Conservation (phyloP, 2,113 vertebrate genomes). For the Phalacrocorax pelagicus region DNA sequence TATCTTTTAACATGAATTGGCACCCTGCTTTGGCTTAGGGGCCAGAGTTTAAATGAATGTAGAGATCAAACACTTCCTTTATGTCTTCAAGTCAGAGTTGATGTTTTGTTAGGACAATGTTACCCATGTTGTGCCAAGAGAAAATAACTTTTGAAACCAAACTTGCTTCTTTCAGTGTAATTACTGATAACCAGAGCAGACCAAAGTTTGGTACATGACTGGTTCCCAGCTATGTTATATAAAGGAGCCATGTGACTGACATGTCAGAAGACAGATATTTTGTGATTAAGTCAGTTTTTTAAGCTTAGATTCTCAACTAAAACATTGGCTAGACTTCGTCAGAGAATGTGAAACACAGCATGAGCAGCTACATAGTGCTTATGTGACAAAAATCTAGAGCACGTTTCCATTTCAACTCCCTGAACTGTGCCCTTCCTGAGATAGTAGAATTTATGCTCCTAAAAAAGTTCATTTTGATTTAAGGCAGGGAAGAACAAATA, state of each 20-base stretch:
- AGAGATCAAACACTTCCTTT: conserved; percentile 1
- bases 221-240: background rate
- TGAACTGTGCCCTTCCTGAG: background rate
- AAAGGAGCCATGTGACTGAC: background rate
- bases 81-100: background rate
- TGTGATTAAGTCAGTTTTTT: background rate
- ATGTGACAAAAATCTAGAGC: background rate
- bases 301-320: background rate
- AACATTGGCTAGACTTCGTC: background rate
- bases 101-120: background rate
- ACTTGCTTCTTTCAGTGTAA: background rate
- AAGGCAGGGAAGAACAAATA: background rate
- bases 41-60: background rate
- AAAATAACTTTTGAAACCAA: background rate
- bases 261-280: background rate
- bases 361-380: background rate
- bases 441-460: background rate
- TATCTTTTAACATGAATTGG: background rate
- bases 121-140: background rate
- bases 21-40: background rate
- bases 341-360: background rate
- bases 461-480: background rate
- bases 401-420: background rate
- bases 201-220: background rate
- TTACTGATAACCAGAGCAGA: background rate